These are phyloP conservation scores for Manis javanica DNA, from an alignment of 2,797 vertebrate genomes.

Conservation along the genomic window DNA sequence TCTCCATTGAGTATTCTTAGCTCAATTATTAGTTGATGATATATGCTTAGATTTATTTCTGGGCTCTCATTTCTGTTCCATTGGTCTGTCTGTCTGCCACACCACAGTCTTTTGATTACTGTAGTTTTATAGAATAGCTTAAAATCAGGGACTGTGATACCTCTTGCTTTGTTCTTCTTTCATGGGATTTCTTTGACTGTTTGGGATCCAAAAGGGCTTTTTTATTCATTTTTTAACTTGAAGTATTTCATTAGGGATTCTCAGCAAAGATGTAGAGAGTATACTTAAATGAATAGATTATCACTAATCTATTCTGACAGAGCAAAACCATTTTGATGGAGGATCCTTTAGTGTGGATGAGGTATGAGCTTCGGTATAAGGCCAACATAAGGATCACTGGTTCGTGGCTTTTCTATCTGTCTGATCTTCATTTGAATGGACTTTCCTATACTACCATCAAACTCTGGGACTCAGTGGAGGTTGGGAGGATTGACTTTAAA, in stretches of 20 bases:
- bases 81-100: not conserved
- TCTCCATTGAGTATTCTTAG: not conserved
- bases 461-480: not conserved
- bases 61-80: not conserved
- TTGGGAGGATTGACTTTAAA: not conserved
- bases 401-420: fast-evolving
- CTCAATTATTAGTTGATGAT: not conserved
- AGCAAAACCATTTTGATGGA: not conserved
- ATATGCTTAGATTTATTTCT: not conserved
- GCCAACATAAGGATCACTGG: fast-evolving
- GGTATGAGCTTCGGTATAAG: not conserved
- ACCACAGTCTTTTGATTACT: not conserved
- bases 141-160: not conserved
- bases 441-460: not conserved
- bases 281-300: not conserved
- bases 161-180: not conserved
- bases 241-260: not conserved
- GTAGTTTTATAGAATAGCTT: not conserved
- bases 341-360: not conserved
- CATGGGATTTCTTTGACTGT: not conserved
- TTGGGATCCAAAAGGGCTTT: not conserved
- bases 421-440: not conserved
- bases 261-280: not conserved
- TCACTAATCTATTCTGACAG: not conserved
- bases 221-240: not conserved